phyloP scores from a whole-genome alignment of 2,888 invertebrate species.

The Boloria euphrosyne region DNA sequence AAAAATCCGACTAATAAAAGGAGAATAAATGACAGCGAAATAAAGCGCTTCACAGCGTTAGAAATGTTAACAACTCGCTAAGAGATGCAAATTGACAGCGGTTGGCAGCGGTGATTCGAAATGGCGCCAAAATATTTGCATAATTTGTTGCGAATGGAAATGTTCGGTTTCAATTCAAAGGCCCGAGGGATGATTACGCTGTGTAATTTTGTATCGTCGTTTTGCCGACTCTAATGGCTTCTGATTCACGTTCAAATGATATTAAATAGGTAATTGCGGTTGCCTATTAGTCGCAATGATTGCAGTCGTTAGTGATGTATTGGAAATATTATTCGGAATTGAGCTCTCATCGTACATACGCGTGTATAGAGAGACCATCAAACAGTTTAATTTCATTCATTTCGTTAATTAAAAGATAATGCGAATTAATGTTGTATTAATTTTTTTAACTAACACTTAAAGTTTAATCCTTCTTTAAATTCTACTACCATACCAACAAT shows the following conservation, averaged over 20 bases:
- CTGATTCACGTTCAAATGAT: conserved; percentile 24
- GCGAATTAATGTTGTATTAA: background rate
- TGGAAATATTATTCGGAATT: conserved; percentile 7
- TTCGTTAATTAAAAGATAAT: conserved; percentile 10
- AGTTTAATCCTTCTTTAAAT: no score
- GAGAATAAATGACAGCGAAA: conserved; percentile 23
- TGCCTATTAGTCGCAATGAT: conserved; percentile 10
- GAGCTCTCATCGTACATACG: conserved; percentile 11
- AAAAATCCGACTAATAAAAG: conserved; percentile 24
- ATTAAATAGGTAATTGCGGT: conserved; percentile 19
- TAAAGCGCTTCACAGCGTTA: conserved; percentile 48
- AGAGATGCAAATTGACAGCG: conserved; percentile 77
- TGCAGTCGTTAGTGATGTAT: conserved; percentile 22
- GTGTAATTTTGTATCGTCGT: conserved; percentile 49
- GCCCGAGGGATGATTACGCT: conserved; percentile 63
- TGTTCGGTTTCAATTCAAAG: conserved; percentile 51
- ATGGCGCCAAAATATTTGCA: conserved; percentile 74
- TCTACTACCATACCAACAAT: no score
- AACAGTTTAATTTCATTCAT: background rate
- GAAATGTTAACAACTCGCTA: conserved; percentile 67
- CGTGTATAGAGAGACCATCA: conserved; percentile 1
- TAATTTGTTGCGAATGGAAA: conserved; percentile 70
- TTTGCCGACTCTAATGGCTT: conserved; percentile 36
- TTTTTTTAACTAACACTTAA: background rate
- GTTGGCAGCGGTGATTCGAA: conserved; percentile 74